Conservation (phyloP, 2,113 vertebrate genomes). For the Lota lota region DNA sequence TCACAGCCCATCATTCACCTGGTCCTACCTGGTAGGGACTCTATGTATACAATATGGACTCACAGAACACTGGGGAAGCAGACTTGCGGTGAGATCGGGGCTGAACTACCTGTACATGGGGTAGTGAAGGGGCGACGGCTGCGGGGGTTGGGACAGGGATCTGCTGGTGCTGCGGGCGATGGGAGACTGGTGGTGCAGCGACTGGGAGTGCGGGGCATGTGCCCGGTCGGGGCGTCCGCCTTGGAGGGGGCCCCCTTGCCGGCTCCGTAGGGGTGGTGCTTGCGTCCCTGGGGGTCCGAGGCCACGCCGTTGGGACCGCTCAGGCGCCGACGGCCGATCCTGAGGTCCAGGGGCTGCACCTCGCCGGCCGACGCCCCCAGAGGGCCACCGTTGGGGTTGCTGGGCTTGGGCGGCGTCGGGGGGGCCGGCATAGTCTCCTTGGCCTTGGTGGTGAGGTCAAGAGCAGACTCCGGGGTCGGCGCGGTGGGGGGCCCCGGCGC, state of each 20-base stretch:
- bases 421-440: conserved; percentile 85
- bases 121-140: conserved; percentile 91
- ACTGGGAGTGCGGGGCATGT: conserved; percentile 80
- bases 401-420: conserved; percentile 67
- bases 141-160: conserved; percentile 82
- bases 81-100: conserved; percentile 68
- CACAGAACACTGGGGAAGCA: not conserved
- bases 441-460: conserved; percentile 94
- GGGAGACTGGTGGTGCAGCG: conserved; percentile 81
- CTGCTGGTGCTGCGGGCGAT: conserved; percentile 79
- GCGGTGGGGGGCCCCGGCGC: conserved; percentile 47
- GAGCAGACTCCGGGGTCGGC: conserved; percentile 84
- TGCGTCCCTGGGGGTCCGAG: conserved; percentile 77
- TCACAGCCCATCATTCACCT: too few relatives aligned
- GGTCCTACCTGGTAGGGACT: too few relatives aligned
- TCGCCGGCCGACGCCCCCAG: conserved; percentile 68
- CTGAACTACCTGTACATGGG: conserved; percentile 99
- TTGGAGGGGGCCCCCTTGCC: conserved; percentile 73
- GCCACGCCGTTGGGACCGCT: conserved; percentile 83
- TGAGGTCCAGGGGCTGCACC: conserved; percentile 96
- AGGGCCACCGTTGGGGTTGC: conserved; percentile 57
- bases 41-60: too few relatives aligned
- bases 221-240: conserved; percentile 77
- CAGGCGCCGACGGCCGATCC: conserved; percentile 87
- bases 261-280: conserved; percentile 84